Evolutionary conservation across 2,797 vertebrate species (phyloP).

Genomic region (Scolopax bukidnonensis): DNA sequence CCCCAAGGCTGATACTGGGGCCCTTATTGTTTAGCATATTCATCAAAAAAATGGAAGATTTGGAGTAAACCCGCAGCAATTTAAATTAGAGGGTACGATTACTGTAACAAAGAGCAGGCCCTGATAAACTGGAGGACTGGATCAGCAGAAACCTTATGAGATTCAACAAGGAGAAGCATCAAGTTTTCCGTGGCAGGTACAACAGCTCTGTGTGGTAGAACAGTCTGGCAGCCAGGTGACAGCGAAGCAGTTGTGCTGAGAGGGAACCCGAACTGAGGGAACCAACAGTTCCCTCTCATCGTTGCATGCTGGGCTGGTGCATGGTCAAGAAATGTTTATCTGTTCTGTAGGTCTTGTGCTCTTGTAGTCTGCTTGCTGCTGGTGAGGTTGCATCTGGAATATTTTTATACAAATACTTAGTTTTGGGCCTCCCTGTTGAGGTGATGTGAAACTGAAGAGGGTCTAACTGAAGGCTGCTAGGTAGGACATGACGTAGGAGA

Average conservation of each 20-base stretch:
- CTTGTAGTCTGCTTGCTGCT: neutral
- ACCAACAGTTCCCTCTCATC: accelerated
- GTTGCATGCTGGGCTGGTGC: accelerated
- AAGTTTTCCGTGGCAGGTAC: neutral
- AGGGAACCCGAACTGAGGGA: neutral
- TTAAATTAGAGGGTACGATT: neutral
- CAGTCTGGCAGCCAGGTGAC: neutral
- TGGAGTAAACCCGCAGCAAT: neutral
- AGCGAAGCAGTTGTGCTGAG: neutral
- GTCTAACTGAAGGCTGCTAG: neutral
- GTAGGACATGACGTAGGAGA: neutral
- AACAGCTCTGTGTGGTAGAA: neutral
- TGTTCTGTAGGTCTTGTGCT: neutral
- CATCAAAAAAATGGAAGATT: neutral
- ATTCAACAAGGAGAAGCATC: neutral
- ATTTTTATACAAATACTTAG: neutral
- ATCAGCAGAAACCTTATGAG: neutral
- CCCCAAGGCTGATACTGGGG: neutral
- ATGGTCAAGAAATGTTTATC: neutral
- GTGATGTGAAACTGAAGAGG: neutral
- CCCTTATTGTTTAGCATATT: neutral
- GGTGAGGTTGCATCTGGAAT: neutral
- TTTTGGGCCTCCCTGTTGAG: neutral
- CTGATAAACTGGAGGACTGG: neutral
- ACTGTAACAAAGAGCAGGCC: neutral